Evolutionary conservation across 2,113 vertebrate species (phyloP).

Genomic region (Scolopax mira): DNA sequence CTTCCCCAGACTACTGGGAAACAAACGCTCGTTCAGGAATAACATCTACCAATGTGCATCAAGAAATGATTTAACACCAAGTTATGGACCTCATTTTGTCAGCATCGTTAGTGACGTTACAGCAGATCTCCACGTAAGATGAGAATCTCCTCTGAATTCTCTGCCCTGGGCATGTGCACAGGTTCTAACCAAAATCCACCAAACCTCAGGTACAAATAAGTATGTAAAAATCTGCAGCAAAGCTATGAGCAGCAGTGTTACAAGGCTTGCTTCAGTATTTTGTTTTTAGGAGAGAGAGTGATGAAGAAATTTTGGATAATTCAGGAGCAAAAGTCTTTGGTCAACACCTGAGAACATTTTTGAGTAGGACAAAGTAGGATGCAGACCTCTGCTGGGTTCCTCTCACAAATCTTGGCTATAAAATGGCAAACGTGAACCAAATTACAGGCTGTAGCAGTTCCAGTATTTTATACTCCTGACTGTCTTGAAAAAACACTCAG

Average conservation of each 20-base stretch:
- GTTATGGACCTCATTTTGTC: not conserved
- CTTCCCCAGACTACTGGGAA: not conserved
- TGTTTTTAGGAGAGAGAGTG: not conserved
- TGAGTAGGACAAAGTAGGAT: not conserved
- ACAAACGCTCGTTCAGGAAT: not conserved
- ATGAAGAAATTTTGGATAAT: not conserved
- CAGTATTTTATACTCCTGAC: not conserved
- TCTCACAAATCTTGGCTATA: not conserved
- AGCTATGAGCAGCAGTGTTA: not conserved
- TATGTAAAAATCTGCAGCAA: not conserved
- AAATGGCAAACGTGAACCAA: not conserved
- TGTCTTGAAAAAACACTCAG: not conserved
- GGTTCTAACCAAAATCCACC: not conserved
- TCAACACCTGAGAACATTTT: not conserved
- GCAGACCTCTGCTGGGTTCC: not conserved
- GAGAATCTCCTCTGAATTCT: not conserved
- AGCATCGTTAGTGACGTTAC: not conserved
- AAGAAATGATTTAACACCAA: not conserved
- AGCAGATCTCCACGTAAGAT: not conserved
- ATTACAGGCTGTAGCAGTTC: not conserved
- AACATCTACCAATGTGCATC: accelerated
- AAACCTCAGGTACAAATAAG: not conserved
- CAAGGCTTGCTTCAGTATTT: not conserved
- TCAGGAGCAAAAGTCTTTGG: not conserved
- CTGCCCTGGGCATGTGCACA: not conserved